Conservation (phyloP, 37 sponge, comb jelly and placozoan genomes). For the Chondrosia reniformis region DNA sequence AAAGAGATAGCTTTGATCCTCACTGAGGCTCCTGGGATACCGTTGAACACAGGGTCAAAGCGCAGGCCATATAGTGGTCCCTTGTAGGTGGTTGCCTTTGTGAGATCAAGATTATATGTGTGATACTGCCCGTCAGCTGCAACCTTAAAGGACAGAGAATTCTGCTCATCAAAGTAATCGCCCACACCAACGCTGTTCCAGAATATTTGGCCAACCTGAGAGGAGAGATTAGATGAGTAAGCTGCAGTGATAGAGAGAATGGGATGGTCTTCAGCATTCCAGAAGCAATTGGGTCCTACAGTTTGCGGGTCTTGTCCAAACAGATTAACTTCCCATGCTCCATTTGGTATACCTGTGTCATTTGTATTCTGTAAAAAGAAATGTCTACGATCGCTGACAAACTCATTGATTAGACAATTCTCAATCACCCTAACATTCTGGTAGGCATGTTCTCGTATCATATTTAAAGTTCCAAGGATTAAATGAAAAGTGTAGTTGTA, state of each 20-base stretch:
- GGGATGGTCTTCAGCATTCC: conserved; percentile 22
- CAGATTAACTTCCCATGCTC: conserved; percentile 19
- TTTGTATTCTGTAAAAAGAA: conserved; percentile 1
- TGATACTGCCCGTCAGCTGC: conserved; percentile 16
- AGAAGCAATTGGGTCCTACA: conserved; percentile 20
- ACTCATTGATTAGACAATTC: neutral
- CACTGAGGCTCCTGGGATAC: conserved; percentile 13
- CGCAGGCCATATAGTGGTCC: conserved; percentile 11
- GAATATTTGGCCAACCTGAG: conserved; percentile 18
- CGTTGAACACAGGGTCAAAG: conserved; percentile 29
- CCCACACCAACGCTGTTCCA: conserved; percentile 1
- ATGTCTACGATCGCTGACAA: conserved; percentile 1
- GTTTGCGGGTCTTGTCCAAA: conserved; percentile 5
- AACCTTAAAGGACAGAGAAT: conserved; percentile 11
- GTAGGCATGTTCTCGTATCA: conserved; percentile 15
- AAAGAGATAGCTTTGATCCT: neutral
- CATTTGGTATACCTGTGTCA: conserved; percentile 22
- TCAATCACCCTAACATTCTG: neutral
- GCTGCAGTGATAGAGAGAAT: conserved; percentile 6
- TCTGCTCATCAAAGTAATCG: neutral
- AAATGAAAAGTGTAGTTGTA: conserved; percentile 20
- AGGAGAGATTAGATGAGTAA: conserved; percentile 1
- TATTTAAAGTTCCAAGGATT: conserved; percentile 22
- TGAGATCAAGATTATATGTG: conserved; percentile 12
- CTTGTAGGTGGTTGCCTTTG: neutral